Conservation (phyloP, 1,140 invertebrate genomes). For the Branchinecta lindahli region DNA sequence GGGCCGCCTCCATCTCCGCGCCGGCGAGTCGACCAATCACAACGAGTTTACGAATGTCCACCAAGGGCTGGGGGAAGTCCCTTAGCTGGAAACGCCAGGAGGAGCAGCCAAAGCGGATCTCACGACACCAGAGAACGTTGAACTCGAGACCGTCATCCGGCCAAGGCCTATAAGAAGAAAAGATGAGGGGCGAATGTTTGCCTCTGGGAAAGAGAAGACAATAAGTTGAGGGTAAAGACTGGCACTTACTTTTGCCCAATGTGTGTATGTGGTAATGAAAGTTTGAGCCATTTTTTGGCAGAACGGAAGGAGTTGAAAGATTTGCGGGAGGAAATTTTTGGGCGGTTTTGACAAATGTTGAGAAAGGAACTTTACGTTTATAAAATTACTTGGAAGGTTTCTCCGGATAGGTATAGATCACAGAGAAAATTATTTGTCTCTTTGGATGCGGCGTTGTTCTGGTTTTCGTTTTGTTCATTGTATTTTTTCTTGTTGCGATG, state of each 20-base stretch:
- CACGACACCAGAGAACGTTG: slow-evolving; percentile 78
- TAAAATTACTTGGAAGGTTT: too few relatives aligned
- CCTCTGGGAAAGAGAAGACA: background rate
- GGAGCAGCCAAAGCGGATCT: slow-evolving; percentile 57
- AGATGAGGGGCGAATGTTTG: background rate
- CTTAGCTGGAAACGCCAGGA: slow-evolving; percentile 74
- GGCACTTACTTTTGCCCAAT: slow-evolving; percentile 10
- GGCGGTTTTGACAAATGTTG: too few relatives aligned
- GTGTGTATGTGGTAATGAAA: background rate
- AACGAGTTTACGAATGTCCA: slow-evolving; percentile 62
- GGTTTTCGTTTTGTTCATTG: too few relatives aligned
- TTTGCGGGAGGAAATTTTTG: too few relatives aligned
- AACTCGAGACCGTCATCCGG: slow-evolving; percentile 81
- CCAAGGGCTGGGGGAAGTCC: slow-evolving; percentile 88
- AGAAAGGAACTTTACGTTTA: too few relatives aligned
- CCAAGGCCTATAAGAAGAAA: slow-evolving; percentile 49
- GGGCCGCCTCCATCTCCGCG: slow-evolving; percentile 67
- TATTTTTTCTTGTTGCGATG: too few relatives aligned
- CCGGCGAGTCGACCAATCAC: slow-evolving; percentile 79
- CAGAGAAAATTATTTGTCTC: too few relatives aligned
- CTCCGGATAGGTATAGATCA: too few relatives aligned
- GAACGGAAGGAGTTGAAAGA: background rate
- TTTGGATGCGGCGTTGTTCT: too few relatives aligned
- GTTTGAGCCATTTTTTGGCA: too few relatives aligned
- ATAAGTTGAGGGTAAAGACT: background rate